Evolutionary conservation across 2,797 vertebrate species (phyloP).

Genomic region (Neomorphus geoffroyi): DNA sequence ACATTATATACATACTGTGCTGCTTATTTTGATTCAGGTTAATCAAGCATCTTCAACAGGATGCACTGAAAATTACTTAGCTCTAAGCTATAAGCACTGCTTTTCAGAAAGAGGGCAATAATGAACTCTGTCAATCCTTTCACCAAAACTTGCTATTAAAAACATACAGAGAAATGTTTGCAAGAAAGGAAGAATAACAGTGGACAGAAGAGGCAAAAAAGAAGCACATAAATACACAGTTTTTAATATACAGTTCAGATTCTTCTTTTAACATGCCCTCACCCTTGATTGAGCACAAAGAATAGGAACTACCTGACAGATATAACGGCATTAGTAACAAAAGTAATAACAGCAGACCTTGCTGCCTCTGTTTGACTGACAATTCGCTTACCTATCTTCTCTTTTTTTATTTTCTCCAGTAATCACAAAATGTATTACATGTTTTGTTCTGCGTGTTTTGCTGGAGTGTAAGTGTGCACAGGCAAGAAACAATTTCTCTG

Average conservation of each 20-base stretch:
- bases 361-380: not conserved
- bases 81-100: not conserved
- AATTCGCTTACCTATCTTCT: constrained; percentile 26
- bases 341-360: not conserved
- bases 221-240: not conserved
- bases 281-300: constrained; percentile 35
- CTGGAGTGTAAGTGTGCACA: not conserved
- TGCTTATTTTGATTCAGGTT: constrained; percentile 42
- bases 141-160: not conserved
- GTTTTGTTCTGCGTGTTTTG: not conserved
- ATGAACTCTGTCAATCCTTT: constrained; percentile 10
- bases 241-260: constrained; percentile 20
- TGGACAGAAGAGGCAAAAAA: not conserved
- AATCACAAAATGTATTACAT: constrained; percentile 26
- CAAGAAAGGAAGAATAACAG: not conserved
- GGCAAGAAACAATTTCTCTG: constrained; percentile 49
- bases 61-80: constrained; percentile 9
- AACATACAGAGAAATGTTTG: not conserved
- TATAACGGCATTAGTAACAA: not conserved
- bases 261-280: constrained; percentile 6
- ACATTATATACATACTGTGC: not conserved
- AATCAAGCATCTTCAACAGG: constrained; percentile 38
- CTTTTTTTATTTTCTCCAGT: not conserved
- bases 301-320: not conserved
- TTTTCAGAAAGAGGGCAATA: constrained; percentile 21